Base-by-base conservation (phyloP, 2,797 vertebrate species). In the Rhadinocentrus ornatus region DNA sequence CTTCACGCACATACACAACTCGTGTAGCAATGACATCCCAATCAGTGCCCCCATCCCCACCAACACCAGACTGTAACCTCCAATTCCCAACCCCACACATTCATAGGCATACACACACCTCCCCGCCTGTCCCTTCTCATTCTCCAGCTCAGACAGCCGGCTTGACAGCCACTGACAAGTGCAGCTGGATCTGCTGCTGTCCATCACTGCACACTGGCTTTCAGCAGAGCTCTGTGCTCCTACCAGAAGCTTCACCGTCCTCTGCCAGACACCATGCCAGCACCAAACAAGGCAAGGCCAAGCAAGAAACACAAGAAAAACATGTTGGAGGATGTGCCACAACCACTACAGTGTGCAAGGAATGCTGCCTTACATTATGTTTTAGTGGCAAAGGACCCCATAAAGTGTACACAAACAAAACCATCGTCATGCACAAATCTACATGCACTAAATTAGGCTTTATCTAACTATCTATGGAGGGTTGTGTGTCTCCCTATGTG, bases 161-260 rank as follows among this genome's bases (percentile, higher is more conserved):
- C 88, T 92, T 95, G 94, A 95, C 92, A 92, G 92, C 88, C 92
- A 92, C 92, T 91, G 93, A 94, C 94, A 95, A 94, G 94, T 95
- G 94, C 91, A 94, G 92, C 92, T 91, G 92, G 93, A 94, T 94
- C 93, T 95, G 94, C 93, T 93, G 91, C 93, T 93, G 94, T 95
- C 94, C 87, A 90, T 95, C 94, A 94, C 72, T 15, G 65, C 58
- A 66, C 82, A 73, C 73, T 61, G 85, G 74, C 88, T 88, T 84
- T 89, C 81, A 86, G 85, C 58, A 77, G 78, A 66, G 75, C 81
- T 79, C 83, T 54, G 65, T 83, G 80, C 75, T 71, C 82, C 83
- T 78, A 88, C 82, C 66, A 75, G 77, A 83, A 85, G 83, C 86
- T 84, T 77, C 80, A 52, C 86, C 73, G 83, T 86, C 81, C 84